A percentile compares a stretch with the other conserved stretches of the same genome.
Evolutionary conservation across 1,140 invertebrate species (phyloP).

Genomic region (Ganaspis sp.): DNA sequence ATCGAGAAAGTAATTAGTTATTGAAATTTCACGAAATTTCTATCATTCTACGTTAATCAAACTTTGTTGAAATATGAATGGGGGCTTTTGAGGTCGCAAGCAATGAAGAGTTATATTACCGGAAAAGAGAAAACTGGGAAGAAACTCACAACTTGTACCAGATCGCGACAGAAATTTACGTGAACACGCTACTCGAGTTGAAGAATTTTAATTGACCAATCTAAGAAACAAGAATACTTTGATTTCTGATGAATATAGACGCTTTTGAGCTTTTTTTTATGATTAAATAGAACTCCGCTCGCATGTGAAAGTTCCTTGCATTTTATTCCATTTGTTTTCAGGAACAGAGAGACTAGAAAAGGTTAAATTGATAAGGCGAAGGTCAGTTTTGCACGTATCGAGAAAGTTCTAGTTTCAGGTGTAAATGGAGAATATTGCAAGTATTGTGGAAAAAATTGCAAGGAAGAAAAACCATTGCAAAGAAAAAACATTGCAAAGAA

Average conservation of each 20-base stretch:
- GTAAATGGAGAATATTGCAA: not conserved
- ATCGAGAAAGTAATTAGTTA: too few species aligned
- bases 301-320: constrained; percentile 3
- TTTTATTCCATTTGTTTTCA: not conserved
- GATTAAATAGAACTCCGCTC: not conserved
- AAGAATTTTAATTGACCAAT: constrained; percentile 14
- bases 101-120: constrained; percentile 24
- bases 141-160: constrained; percentile 17
- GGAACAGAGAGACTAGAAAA: not conserved
- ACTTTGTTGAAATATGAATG: not conserved
- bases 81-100: not conserved
- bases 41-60: not conserved
- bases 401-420: not conserved
- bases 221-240: not conserved
- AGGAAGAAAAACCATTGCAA: too few species aligned
- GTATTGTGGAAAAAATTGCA: too few species aligned
- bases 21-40: too few species aligned
- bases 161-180: constrained; percentile 24
- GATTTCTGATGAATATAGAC: not conserved
- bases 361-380: constrained; percentile 22
- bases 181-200: not conserved
- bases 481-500: too few species aligned
- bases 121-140: constrained; percentile 22
- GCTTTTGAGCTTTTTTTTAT: not conserved
- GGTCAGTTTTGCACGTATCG: constrained; percentile 2